These are phyloP conservation scores for Cyphomyrmex costatus DNA, from an alignment of 1,140 invertebrate species.

Conservation along the genomic window DNA sequence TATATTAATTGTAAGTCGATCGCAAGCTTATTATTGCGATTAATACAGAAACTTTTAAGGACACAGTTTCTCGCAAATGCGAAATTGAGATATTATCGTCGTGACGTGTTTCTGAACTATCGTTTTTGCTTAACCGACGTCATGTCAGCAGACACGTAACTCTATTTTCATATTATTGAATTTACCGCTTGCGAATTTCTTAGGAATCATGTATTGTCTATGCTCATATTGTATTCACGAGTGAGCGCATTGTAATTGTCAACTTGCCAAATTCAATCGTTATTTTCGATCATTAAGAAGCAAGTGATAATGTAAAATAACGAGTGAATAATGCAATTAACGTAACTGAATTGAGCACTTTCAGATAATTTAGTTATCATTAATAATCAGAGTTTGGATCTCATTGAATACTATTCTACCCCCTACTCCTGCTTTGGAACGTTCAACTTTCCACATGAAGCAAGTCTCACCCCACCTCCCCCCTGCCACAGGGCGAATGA, in stretches of 20 bases:
- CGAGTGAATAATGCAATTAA: background rate
- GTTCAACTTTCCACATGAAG: no score
- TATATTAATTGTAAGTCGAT: no score
- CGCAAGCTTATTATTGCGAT: no score
- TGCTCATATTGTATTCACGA: background rate
- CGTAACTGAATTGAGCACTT: background rate
- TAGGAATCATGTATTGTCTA: background rate
- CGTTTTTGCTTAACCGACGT: background rate
- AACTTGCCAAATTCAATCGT: background rate
- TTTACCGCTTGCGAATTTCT: background rate
- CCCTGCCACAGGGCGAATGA: no score
- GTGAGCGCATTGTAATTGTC: background rate
- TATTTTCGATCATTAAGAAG: conserved; percentile 6
- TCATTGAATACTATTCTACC: no score
- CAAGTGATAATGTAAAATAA: conserved; percentile 1
- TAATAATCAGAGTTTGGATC: background rate
- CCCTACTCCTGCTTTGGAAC: no score
- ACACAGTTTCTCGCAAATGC: background rate
- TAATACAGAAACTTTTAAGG: no score
- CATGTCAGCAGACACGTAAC: background rate
- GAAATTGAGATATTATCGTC: conserved; percentile 1
- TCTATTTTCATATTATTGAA: conserved; percentile 24
- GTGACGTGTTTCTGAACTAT: background rate
- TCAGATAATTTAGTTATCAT: background rate
- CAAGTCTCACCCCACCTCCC: no score